Base-by-base conservation (phyloP, 1,140 invertebrate species). In the Dinothrombium tinctorium region DNA sequence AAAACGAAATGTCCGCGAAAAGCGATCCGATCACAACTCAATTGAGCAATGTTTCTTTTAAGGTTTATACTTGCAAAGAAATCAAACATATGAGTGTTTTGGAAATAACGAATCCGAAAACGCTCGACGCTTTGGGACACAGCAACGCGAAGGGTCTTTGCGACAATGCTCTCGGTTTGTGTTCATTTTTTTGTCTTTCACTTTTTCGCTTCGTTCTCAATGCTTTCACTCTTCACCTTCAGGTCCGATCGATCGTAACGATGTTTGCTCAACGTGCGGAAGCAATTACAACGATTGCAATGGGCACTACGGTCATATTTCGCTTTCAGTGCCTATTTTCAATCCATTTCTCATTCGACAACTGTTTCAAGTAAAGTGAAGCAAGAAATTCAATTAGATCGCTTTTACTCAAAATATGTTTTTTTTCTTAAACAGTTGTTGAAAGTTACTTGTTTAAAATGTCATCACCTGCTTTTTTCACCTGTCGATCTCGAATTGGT, bases 241-340 rank as follows among this genome's bases (percentile, higher is more conserved):
- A 63, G 66, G 67, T 37, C 59, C 64, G 14, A 40, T 47, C 25
- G 59, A 64, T 14, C 42, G 47, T 39, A 62, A 66, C 53, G 74
- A 81, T 42, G 60, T 68, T 6, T 96, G 90, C 61, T 58, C 58
- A 9, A 94, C 86, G 12, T 96, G 90, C 60, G 64, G 67, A 5
- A 66, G 73, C 43, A 66, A 60, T 45, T 52, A 64, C n/a, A 49
- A 61, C 9, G 61, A 70, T 42, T 98, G 90, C 59, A 69, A 74
- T 1, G 90, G 92, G 3, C 92, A 99, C 60, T 76, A 89, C 62
- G 90, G 90, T 0, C 81, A 94, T 53, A 90, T 98, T 44, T 73
- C 76, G 43, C 60, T 99, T n/a, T 79, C 83, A 3, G 57, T 94
- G 3, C 71, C 81, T 6, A 74, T 89, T 1, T 74, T 84, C 31